Conservation (phyloP, 1,140 invertebrate species). For the Heliconius nattereri region DNA sequence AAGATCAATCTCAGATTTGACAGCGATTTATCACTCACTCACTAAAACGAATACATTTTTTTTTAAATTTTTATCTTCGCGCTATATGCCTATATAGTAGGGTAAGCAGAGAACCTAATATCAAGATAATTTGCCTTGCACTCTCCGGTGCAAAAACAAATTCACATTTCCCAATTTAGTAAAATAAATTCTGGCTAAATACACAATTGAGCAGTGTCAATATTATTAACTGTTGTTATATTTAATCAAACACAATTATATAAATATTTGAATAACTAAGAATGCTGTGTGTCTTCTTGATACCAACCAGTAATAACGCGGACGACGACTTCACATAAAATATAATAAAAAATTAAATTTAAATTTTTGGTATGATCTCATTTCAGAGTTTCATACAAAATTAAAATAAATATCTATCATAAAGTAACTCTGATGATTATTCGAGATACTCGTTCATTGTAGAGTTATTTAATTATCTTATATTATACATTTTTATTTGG, state of each 20-base stretch:
- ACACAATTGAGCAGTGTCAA: background rate
- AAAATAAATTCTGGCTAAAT: background rate
- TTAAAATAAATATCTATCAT: background rate
- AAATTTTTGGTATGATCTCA: background rate
- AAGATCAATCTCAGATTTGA: no score
- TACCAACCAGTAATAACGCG: background rate
- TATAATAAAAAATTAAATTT: conserved; percentile 8
- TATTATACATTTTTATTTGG: conserved; percentile 16
- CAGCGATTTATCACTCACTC: no score
- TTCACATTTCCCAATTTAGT: background rate
- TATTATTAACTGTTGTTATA: background rate
- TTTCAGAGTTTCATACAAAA: background rate
- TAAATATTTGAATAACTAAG: background rate
- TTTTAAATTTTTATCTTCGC: no score
- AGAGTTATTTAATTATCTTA: conserved; percentile 3
- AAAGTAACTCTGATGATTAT: background rate
- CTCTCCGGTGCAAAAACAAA: no score
- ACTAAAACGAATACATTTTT: no score
- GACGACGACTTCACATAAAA: background rate
- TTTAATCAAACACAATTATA: conserved; percentile 1
- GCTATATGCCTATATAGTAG: no score
- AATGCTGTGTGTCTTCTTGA: background rate
- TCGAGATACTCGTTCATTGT: conserved; percentile 2
- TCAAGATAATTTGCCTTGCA: no score
- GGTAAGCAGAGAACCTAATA: no score